Evolutionary conservation across 2,797 vertebrate species (phyloP).

Genomic region (Cossypha heuglini): DNA sequence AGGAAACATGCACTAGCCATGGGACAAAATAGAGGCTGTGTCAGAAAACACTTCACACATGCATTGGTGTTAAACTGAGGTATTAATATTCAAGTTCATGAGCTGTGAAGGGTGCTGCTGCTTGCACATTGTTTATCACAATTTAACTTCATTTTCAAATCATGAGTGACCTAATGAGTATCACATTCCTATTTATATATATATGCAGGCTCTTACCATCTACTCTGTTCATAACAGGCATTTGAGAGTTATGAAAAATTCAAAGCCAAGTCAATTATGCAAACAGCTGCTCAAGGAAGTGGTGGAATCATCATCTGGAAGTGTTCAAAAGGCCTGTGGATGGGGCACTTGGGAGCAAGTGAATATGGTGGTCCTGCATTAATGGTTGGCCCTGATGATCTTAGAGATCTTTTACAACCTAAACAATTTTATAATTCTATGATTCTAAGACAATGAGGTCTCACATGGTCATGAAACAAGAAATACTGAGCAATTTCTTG

Average conservation of each 20-base stretch:
- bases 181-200: not conserved
- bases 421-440: not conserved
- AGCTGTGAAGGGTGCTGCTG: not conserved
- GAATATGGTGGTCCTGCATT: not conserved
- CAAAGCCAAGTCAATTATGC: not conserved
- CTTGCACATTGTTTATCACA: not conserved
- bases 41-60: not conserved
- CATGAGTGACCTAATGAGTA: not conserved
- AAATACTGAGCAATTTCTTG: not conserved
- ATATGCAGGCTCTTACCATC: not conserved
- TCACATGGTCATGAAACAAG: not conserved
- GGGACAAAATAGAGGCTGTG: not conserved
- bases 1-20: not conserved
- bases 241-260: not conserved
- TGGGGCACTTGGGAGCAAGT: not conserved
- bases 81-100: not conserved
- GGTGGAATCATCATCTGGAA: not conserved
- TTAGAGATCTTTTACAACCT: not conserved
- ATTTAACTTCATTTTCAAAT: not conserved
- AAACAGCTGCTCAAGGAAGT: not conserved
- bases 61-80: not conserved
- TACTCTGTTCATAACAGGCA: not conserved
- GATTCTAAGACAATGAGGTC: not conserved
- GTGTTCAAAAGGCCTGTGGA: not conserved
- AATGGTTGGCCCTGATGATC: not conserved